Evolutionary conservation across 2,888 invertebrate species (phyloP).

Genomic region (Serripes groenlandicus): DNA sequence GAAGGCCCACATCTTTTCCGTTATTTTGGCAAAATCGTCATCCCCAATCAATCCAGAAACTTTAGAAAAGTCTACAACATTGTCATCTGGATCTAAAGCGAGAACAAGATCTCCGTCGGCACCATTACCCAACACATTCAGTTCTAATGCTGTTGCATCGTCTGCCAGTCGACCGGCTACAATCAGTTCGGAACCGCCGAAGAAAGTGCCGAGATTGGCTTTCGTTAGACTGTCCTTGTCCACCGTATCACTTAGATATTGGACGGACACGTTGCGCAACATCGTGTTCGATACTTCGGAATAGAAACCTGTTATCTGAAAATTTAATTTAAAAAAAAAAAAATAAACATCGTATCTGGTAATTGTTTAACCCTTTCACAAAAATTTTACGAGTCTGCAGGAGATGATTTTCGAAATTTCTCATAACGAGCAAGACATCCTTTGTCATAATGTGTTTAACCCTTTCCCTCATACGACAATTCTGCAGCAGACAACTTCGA

Average conservation of each 20-base stretch:
- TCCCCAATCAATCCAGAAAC: constrained; percentile 15
- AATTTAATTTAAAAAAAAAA: too few relatives aligned
- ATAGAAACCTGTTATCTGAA: constrained; percentile 87
- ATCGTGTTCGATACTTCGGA: constrained; percentile 91
- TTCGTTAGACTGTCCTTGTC: constrained; percentile 69
- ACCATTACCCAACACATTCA: constrained; percentile 49
- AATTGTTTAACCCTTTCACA: too few relatives aligned
- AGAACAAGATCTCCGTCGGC: constrained; percentile 40
- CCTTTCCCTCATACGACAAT: too few relatives aligned
- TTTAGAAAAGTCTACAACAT: constrained; percentile 13
- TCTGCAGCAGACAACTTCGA: too few relatives aligned
- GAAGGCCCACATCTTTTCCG: constrained; percentile 81
- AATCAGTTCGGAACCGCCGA: constrained; percentile 67
- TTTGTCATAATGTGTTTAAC: too few relatives aligned
- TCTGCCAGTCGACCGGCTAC: constrained; percentile 63
- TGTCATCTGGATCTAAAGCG: constrained; percentile 4
- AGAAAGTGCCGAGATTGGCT: constrained; percentile 63
- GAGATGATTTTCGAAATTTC: too few relatives aligned
- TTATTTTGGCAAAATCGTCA: constrained; percentile 47
- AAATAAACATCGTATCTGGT: too few relatives aligned
- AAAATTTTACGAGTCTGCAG: too few relatives aligned
- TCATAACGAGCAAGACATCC: too few relatives aligned
- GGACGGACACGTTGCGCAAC: constrained; percentile 90
- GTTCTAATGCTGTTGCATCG: constrained; percentile 28
- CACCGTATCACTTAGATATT: constrained; percentile 87